Evolutionary conservation across 2,888 invertebrate genomes (phyloP), one percentile per base, ranked within the genome.

Genomic region (Drosophila demipolita): DNA sequence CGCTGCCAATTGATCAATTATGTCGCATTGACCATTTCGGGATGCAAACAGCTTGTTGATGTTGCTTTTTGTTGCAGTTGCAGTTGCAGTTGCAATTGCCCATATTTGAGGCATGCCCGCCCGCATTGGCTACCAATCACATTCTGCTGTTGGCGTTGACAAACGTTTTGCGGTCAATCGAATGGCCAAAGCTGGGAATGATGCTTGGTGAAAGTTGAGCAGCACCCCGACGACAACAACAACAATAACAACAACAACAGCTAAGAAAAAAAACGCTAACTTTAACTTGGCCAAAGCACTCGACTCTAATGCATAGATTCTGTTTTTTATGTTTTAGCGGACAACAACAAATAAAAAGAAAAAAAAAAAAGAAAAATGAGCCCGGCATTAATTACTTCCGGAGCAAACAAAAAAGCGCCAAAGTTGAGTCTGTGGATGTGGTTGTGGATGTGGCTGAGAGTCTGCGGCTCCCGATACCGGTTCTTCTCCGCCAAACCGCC

Each of bases 331-430:
- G 65, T 85, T 74, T 60, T 64, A 65, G 75, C 79, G 68, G 53
- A 62, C 17, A 54, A 35, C 20, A 32, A 17, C 40, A 40, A 49
- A 23, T 33, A 49, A 52, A 65, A 84, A 68, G 72, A 78, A 82
- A 52, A 50, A 36, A 57, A 23, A 23, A 23, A 23, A 23, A 61
- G 76, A 73, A 78, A 82, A 66, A 58, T 49, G 55, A 40, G 38
- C n/a, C 40, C 42, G 75, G 78, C 85, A 87, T 88, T 88, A 88
- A 88, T 88, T 88, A 90, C 90, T 88, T 88, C 88, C 89, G 88
- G 89, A 83, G 87, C 77, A 74, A 70, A 77, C 79, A 82, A 66
- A 68, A 45, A 75, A 69, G 66, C 58, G 61, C 66, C 63, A 63
- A 78, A 70, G 80, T 57, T 71, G 53, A 62, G 33, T 23, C 66